Evolutionary conservation across 2,113 vertebrate genomes (phyloP).

Genomic region (Zosterops japonicus): DNA sequence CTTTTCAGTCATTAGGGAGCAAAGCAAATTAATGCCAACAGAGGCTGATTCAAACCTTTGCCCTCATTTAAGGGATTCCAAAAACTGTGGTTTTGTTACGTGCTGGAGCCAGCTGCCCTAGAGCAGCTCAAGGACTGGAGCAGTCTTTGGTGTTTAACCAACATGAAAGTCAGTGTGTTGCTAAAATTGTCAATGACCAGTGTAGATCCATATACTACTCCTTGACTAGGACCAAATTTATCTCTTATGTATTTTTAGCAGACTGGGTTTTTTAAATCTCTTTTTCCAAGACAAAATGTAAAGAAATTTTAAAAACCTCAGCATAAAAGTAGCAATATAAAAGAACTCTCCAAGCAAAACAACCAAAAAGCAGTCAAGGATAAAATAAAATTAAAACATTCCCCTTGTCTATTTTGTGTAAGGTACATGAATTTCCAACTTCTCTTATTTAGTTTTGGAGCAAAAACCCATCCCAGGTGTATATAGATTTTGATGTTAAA

Average conservation of each 20-base stretch:
- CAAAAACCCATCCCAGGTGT: neutral
- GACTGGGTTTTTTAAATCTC: neutral
- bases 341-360: neutral
- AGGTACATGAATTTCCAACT: neutral
- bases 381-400: conserved; percentile 5
- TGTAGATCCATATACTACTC: neutral
- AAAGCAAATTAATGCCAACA: conserved; percentile 50
- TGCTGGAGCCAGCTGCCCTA: conserved; percentile 41
- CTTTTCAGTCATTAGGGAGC: conserved; percentile 34
- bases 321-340: neutral
- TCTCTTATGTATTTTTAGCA: neutral
- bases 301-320: neutral
- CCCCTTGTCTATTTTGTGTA: neutral
- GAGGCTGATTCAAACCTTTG: conserved; percentile 52
- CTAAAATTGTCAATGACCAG: neutral
- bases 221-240: neutral
- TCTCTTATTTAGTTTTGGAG: neutral
- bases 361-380: neutral
- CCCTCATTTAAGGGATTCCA: conserved; percentile 53
- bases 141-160: neutral
- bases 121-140: conserved; percentile 30
- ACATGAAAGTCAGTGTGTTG: neutral
- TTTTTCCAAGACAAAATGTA: neutral
- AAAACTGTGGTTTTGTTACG: neutral
- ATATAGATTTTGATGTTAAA: neutral